These are phyloP conservation scores for Orestias chungarensis DNA, from an alignment of 2,797 vertebrate species.

Conservation along the genomic window DNA sequence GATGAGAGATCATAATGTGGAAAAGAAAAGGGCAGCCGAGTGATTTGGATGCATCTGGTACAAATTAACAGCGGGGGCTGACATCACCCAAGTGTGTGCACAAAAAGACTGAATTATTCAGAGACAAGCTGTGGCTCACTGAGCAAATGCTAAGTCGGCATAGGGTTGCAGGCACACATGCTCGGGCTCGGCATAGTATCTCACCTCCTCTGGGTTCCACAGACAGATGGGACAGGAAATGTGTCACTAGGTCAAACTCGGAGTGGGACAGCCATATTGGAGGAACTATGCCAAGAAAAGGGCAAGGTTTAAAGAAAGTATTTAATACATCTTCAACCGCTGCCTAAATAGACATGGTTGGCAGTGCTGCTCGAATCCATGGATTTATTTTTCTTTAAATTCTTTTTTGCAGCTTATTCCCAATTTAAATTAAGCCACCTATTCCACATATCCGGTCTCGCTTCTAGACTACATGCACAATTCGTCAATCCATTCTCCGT, in stretches of 20 bases:
- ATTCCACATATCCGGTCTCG: background rate
- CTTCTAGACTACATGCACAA: slow-evolving; percentile 1
- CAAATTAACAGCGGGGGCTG: slow-evolving; percentile 63
- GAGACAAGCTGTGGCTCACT: slow-evolving; percentile 45
- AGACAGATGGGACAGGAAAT: slow-evolving; percentile 72
- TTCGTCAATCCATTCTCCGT: slow-evolving; percentile 17
- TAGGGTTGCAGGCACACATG: slow-evolving; percentile 53
- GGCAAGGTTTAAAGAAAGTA: background rate
- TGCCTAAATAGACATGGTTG: background rate
- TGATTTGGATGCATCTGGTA: slow-evolving; percentile 40
- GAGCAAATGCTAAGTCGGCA: slow-evolving; percentile 66
- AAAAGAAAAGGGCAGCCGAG: slow-evolving; percentile 29
- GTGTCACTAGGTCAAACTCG: slow-evolving; percentile 72
- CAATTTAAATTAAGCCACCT: background rate
- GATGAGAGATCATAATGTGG: slow-evolving; percentile 36
- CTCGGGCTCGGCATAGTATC: slow-evolving; percentile 22
- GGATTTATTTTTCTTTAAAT: too few relatives aligned
- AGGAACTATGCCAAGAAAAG: slow-evolving; percentile 13
- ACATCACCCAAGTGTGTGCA: slow-evolving; percentile 45
- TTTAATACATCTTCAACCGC: background rate
- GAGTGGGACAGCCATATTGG: slow-evolving; percentile 43
- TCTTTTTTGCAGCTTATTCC: too few relatives aligned
- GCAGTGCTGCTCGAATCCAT: background rate
- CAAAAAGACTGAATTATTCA: slow-evolving; percentile 67
- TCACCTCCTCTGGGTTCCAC: slow-evolving; percentile 43